Conservation (phyloP, 2,797 vertebrate genomes). For the Carduelis carduelis region DNA sequence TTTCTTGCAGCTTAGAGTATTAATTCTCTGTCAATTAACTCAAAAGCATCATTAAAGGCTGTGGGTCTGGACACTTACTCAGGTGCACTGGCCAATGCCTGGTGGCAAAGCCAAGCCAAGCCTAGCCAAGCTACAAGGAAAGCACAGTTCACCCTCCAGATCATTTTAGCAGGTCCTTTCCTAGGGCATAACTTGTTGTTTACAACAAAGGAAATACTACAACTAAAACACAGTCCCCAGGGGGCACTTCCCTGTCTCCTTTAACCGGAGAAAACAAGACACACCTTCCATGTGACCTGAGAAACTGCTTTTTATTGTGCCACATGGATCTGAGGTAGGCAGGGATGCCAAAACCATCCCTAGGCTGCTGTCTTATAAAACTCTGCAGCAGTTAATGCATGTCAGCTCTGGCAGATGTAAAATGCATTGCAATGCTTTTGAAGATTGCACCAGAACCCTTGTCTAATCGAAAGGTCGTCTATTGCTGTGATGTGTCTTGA, state of each 20-base stretch:
- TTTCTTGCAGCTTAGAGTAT: background rate
- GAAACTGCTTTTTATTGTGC: background rate
- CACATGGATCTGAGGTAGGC: background rate
- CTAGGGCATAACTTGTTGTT: slow-evolving; percentile 29
- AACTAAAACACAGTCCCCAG: background rate
- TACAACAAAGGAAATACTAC: slow-evolving; percentile 48
- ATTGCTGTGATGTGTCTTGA: background rate
- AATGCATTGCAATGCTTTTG: background rate
- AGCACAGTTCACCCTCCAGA: background rate
- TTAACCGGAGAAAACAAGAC: background rate
- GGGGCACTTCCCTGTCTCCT: background rate
- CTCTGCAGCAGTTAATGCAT: background rate
- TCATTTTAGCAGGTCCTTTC: background rate
- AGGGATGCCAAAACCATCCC: background rate
- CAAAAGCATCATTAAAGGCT: background rate
- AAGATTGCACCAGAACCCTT: background rate
- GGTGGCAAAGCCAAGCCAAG: background rate
- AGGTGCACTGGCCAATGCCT: background rate
- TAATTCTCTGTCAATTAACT: background rate
- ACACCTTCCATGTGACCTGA: slow-evolving; percentile 15
- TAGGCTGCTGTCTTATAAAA: background rate
- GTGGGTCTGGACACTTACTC: background rate
- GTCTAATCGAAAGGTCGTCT: background rate
- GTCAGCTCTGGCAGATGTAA: background rate
- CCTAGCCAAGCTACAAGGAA: background rate